phyloP scores from a whole-genome alignment of 2,113 vertebrate genomes.

The Otolemur garnettii region DNA sequence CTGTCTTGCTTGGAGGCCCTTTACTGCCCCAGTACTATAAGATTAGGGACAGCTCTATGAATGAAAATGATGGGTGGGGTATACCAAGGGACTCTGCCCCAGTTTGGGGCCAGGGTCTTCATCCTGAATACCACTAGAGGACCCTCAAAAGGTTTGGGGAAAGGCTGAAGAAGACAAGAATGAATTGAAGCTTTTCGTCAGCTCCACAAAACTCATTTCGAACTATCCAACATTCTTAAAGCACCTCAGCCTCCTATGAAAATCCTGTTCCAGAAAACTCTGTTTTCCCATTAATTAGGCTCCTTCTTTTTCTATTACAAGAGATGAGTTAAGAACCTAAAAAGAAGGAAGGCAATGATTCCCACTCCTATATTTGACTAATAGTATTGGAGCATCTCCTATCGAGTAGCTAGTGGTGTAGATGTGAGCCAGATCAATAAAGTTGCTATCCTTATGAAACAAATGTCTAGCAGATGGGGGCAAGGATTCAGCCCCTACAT shows the following conservation, averaged over 20 bases:
- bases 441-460: not conserved
- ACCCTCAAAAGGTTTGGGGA: not conserved
- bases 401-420: not conserved
- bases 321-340: not conserved
- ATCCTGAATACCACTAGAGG: not conserved
- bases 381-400: not conserved
- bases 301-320: not conserved
- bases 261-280: not conserved
- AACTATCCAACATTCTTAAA: not conserved
- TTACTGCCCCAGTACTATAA: not conserved
- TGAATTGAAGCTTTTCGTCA: not conserved
- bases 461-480: not conserved
- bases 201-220: not conserved
- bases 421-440: not conserved
- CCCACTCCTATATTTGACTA: not conserved
- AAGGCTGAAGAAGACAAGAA: not conserved
- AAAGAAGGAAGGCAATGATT: not conserved
- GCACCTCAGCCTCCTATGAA: not conserved
- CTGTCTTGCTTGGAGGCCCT: not conserved
- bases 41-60: not conserved
- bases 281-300: not conserved
- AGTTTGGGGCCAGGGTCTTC: rapidly evolving
- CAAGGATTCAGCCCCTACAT: not conserved
- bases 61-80: not conserved
- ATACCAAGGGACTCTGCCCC: not conserved